These are phyloP conservation scores for Xestia c-nigrum DNA, from an alignment of 2,888 invertebrate species.

Conservation along the genomic window DNA sequence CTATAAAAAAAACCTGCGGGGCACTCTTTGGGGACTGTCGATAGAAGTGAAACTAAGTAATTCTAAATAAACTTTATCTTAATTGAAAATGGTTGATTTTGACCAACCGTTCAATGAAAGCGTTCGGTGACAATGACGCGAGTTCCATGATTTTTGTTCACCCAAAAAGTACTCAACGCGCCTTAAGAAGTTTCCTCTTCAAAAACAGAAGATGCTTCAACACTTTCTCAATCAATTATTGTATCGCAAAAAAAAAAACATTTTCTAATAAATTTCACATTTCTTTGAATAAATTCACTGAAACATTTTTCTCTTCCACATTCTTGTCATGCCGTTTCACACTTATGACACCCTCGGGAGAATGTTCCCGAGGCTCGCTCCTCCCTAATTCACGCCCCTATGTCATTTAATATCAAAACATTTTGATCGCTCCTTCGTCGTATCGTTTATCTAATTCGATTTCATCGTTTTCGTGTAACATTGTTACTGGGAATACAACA, in stretches of 20 bases:
- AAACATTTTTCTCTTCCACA: slow-evolving; percentile 13
- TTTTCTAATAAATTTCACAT: background rate
- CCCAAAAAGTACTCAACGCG: no score
- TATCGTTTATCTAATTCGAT: slow-evolving; percentile 44
- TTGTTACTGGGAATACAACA: slow-evolving; percentile 24
- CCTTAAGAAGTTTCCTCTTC: background rate
- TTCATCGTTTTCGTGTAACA: slow-evolving; percentile 22
- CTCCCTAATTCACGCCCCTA: slow-evolving; percentile 9
- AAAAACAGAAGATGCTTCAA: background rate
- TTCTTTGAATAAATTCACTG: slow-evolving; percentile 11
- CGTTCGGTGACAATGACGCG: no score
- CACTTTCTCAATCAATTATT: background rate
- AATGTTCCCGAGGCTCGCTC: slow-evolving; percentile 6
- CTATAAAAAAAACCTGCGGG: no score
- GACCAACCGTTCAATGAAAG: no score
- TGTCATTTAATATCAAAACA: slow-evolving; percentile 53
- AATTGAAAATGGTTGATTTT: no score
- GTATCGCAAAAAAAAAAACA: background rate
- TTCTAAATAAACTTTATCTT: no score
- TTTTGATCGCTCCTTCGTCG: slow-evolving; percentile 44
- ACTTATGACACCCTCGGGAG: slow-evolving; percentile 23
- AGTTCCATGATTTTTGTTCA: no score
- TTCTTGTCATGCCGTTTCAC: slow-evolving; percentile 1
- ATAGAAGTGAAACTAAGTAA: no score
- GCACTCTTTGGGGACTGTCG: no score